These are phyloP conservation scores for Butorides virescens DNA, from an alignment of 2,113 vertebrate genomes.

Conservation along the genomic window DNA sequence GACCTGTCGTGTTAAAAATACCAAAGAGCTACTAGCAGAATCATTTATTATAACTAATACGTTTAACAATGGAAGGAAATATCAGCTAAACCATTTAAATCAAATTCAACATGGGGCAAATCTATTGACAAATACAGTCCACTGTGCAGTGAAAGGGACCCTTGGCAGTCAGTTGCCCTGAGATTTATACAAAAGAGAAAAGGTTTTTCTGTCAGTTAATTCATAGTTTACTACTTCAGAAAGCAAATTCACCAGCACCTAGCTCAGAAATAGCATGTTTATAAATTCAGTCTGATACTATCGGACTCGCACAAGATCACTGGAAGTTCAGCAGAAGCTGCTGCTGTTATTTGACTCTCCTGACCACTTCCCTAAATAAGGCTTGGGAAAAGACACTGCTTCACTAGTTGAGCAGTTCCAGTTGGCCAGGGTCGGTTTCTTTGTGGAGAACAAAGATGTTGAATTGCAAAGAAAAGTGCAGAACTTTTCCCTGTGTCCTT, in stretches of 20 bases:
- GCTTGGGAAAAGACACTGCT: neutral
- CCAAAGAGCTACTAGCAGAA: neutral
- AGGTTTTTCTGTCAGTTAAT: neutral
- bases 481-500: neutral
- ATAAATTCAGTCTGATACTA: neutral
- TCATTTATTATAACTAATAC: neutral
- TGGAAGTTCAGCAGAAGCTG: neutral
- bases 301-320: neutral
- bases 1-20: neutral
- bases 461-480: neutral
- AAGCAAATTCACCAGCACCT: neutral
- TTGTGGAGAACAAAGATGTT: neutral
- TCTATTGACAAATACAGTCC: neutral
- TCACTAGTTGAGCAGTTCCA: neutral
- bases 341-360: neutral
- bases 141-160: neutral
- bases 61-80: neutral
- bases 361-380: neutral
- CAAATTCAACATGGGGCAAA: neutral
- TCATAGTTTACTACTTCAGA: neutral
- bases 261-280: neutral
- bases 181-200: neutral
- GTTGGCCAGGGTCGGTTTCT: neutral
- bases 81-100: neutral
- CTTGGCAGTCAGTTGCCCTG: neutral